Base-by-base conservation (phyloP, 2,113 vertebrate species). In the Phyllostomus hastatus region DNA sequence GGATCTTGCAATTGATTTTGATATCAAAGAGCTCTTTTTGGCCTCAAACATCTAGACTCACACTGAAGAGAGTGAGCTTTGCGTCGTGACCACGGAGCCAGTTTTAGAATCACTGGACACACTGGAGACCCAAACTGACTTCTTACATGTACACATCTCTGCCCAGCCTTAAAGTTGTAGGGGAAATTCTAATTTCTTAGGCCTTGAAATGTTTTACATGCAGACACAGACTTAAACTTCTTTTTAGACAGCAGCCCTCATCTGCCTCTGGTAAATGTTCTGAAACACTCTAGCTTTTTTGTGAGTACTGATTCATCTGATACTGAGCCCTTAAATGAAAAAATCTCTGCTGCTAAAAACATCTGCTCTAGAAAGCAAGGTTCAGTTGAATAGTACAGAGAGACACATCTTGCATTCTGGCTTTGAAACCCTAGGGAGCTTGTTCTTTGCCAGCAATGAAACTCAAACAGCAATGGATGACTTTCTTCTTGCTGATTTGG, bases 401-500 rank as follows among this genome's bases (percentile, higher is more conserved):
- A 99, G 99, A 0, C 99, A 99, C 97, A 99, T 99, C 15, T 98
- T 99, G 94, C 98, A 98, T 88, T 99, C 99, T 96, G 98, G 98
- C 89, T 98, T 99, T 72, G 99, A 99, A 92, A 98, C 99, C 59
- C 97, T 99, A 20, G 99, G 99, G 52, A 99, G 99, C 96, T 99
- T 99, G 93, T 99, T 99, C 97, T 98, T 99, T 85, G 99, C 99
- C 88, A 99, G 99, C 98, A 99, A 99, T 0, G 99, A 99, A 98
- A 99, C 99, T 0, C 99, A 99, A 95, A 99, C 99, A 0, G 99
- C 99, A 85, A 99, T 99, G 99, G 99, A 99, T 91, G 99, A 99
- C 98, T 99, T 99, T 96, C 98, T 99, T 88, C 98, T 99, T 76
- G 99, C 99, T 0, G 99, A 99, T 96, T 95, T 99, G 95, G 99